A percentile compares a stretch with the other conserved stretches of the same genome.
Evolutionary conservation across 2,113 vertebrate genomes (phyloP).

Genomic region (Ictidomys tridecemlineatus): DNA sequence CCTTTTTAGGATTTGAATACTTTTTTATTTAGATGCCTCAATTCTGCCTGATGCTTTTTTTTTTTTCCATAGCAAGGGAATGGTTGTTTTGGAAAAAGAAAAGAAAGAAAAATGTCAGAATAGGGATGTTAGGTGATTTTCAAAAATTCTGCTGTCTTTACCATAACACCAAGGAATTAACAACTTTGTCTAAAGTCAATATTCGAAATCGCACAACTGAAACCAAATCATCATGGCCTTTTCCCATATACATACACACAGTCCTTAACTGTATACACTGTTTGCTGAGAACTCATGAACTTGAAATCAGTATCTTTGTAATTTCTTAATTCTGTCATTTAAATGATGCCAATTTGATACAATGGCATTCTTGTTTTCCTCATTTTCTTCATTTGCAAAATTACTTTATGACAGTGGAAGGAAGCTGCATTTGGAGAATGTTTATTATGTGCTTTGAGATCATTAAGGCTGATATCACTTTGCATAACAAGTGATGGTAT

Average conservation of each 20-base stretch:
- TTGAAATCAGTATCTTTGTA: conserved; percentile 73
- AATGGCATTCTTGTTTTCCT: conserved; percentile 72
- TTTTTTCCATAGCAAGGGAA: background rate
- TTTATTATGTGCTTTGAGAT: conserved; percentile 81
- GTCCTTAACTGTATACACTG: background rate
- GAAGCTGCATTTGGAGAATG: conserved; percentile 65
- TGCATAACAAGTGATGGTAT: conserved; percentile 69
- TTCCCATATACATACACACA: background rate
- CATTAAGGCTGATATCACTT: conserved; percentile 72
- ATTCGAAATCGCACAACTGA: conserved; percentile 23
- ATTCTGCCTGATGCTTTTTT: background rate
- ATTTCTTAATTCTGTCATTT: conserved; percentile 73
- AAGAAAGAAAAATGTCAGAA: background rate
- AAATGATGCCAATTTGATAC: conserved; percentile 72
- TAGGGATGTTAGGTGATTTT: background rate
- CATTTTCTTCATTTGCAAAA: conserved; percentile 79
- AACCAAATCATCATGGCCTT: background rate
- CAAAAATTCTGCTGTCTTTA: background rate
- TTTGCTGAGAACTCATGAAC: conserved; percentile 51
- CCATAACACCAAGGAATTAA: background rate
- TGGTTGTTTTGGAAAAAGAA: background rate
- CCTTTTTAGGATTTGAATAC: background rate
- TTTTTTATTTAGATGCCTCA: background rate
- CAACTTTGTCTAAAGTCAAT: background rate
- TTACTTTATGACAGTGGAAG: conserved; percentile 63